A percentile compares a stretch with the other conserved stretches of the same genome.
Conservation (phyloP, 2,888 invertebrate genomes). For the Chamaedrilus cognettii region DNA sequence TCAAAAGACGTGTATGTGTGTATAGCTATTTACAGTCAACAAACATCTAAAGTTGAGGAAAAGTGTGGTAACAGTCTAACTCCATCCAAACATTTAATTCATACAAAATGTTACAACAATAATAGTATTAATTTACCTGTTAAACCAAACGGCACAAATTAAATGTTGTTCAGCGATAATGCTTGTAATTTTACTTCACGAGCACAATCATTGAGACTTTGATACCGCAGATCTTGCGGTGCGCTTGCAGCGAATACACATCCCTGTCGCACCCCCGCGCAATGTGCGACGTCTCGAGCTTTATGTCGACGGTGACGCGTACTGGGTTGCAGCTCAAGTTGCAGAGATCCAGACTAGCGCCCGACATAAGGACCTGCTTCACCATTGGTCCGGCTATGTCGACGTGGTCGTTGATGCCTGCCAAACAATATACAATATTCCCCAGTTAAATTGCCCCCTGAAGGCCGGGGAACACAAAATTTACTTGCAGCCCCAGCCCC, state of each 20-base stretch:
- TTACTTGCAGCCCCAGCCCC: too few species aligned
- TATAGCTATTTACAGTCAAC: too few species aligned
- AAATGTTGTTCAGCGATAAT: too few species aligned
- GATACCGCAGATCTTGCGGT: constrained; percentile 79
- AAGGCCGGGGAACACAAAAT: too few species aligned
- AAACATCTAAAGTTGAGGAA: too few species aligned
- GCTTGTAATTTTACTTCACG: neutral
- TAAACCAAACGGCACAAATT: neutral
- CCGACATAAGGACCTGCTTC: constrained; percentile 76
- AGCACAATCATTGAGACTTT: constrained; percentile 46
- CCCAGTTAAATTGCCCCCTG: too few species aligned
- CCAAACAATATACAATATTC: too few species aligned
- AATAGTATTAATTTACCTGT: too few species aligned
- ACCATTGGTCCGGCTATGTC: constrained; percentile 5
- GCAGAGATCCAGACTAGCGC: constrained; percentile 65
- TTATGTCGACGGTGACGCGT: constrained; percentile 63
- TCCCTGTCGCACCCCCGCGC: constrained; percentile 97
- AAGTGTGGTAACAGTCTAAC: too few species aligned
- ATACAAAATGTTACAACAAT: too few species aligned
- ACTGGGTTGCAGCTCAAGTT: constrained; percentile 60
- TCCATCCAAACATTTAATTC: too few species aligned
- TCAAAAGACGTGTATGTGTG: too few species aligned
- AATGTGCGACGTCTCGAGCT: constrained; percentile 81
- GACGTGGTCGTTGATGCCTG: neutral
- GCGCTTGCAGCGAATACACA: constrained; percentile 83